Evolutionary conservation across 2,797 vertebrate species (phyloP).

Genomic region (Apodemus agrarius): DNA sequence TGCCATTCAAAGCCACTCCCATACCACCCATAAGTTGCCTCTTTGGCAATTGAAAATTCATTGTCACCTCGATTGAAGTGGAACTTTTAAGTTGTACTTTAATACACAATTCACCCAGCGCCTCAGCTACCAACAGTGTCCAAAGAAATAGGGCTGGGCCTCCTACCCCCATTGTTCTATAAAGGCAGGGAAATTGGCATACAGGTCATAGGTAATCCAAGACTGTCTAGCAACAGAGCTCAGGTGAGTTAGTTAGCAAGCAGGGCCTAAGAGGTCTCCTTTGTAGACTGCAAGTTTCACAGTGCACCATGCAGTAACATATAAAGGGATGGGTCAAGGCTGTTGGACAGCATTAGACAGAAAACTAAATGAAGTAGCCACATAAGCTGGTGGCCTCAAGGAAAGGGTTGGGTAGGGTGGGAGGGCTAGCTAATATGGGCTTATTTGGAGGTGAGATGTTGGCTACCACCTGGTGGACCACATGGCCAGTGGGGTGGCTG

Average conservation of each 20-base stretch:
- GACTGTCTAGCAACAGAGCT: too few relatives aligned
- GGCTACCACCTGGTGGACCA: not conserved
- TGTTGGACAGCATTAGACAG: not conserved
- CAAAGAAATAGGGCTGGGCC: rapidly evolving
- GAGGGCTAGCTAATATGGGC: not conserved
- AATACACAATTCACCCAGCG: not conserved
- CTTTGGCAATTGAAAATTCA: not conserved
- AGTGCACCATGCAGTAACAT: not conserved
- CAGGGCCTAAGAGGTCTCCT: rapidly evolving
- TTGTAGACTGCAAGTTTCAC: slow-evolving; percentile 35
- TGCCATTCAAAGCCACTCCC: not conserved
- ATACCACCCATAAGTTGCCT: not conserved
- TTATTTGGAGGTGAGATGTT: not conserved
- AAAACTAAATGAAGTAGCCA: not conserved
- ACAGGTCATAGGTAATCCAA: not conserved
- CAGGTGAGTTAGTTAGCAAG: rapidly evolving
- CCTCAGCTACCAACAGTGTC: not conserved
- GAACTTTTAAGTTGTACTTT: slow-evolving; percentile 9
- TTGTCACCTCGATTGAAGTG: slow-evolving; percentile 7
- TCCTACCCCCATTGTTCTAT: not conserved
- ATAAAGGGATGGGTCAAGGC: not conserved
- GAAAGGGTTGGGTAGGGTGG: not conserved
- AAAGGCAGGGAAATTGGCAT: not conserved
- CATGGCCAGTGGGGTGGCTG: not conserved
- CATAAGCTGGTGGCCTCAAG: rapidly evolving